Base-by-base conservation (phyloP, 1,140 invertebrate genomes). In the Drosophila triauraria region DNA sequence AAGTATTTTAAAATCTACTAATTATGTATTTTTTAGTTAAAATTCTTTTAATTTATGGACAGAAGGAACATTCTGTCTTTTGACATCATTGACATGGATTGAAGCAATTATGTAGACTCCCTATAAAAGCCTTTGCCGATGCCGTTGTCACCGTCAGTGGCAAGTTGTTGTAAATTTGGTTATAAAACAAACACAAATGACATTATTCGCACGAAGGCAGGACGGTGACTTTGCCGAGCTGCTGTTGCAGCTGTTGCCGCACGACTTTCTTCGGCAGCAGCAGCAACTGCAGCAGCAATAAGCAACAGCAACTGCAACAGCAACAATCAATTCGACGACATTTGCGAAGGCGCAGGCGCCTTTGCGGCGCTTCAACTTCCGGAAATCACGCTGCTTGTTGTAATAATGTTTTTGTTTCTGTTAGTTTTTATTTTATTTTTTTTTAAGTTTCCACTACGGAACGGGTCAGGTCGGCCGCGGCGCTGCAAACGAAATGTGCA, bases 141-240 rank as follows among this genome's bases (percentile, higher is more conserved):
- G 64, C 53, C 63, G 62, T 56, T 68, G 54, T 63, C 67, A 13
- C 50, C 38, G 63, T 25, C 62, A 56, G 50, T 59, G 70, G 65
- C 63, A 70, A 86, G 65, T 86, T 86, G 75, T 85, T 85, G 78
- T 86, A 81, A 84, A 78, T 80, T 88, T 62, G 77, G 84, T 87
- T 87, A 88, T 87, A 87, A 87, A 87, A 87, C 83, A 88, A 87
- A 87, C 80, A 88, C 84, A 87, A 87, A 80, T 88, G 84, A 87
- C 83, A 87, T 88, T 88, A 88, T 88, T 87, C 84, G 84, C 84
- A 87, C 83, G 83, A 87, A 78, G 74, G 76, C 84, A 87, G 84
- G 84, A 87, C 82, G 75, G 62, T 65, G 47, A 63, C 30, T 75
- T 50, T 59, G 75, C 27, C 59, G 60, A 61, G 40, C 62, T 65